phyloP scores from a whole-genome alignment of 53 echinoderm and acorn worm genomes.

The Holothuria scabra region DNA sequence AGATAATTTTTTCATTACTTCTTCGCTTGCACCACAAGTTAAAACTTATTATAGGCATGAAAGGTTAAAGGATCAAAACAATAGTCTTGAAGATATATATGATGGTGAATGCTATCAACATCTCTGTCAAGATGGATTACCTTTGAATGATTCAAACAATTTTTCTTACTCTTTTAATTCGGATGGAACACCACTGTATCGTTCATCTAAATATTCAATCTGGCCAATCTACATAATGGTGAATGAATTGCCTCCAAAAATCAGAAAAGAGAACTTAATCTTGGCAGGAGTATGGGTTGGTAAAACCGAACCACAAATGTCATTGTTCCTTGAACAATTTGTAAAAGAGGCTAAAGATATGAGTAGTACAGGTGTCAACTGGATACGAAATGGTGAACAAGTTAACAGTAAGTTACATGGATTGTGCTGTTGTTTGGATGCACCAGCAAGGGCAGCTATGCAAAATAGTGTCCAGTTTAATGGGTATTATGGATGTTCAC shows the following conservation, averaged over 20 bases:
- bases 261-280: conserved; percentile 6
- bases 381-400: conserved; percentile 1
- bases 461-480: conserved; percentile 62
- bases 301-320: conserved; percentile 40
- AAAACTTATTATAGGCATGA: not conserved
- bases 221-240: conserved; percentile 48
- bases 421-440: conserved; percentile 54
- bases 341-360: conserved; percentile 23
- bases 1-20: not conserved
- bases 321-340: conserved; percentile 9
- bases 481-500: conserved; percentile 59
- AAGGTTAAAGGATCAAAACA: not conserved
- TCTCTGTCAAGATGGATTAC: not conserved
- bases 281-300: conserved; percentile 34
- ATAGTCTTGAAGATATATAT: conserved; percentile 1
- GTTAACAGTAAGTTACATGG: conserved; percentile 53
- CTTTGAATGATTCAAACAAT: not conserved
- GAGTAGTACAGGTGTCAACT: not conserved
- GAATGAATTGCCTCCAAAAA: conserved; percentile 26
- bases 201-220: conserved; percentile 26
- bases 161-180: not conserved
- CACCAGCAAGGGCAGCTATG: conserved; percentile 61
- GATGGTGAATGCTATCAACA: not conserved
- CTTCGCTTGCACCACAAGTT: not conserved
- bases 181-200: conserved; percentile 13